Conservation (phyloP, 2,797 vertebrate species). For the Poeciliopsis presidionis region DNA sequence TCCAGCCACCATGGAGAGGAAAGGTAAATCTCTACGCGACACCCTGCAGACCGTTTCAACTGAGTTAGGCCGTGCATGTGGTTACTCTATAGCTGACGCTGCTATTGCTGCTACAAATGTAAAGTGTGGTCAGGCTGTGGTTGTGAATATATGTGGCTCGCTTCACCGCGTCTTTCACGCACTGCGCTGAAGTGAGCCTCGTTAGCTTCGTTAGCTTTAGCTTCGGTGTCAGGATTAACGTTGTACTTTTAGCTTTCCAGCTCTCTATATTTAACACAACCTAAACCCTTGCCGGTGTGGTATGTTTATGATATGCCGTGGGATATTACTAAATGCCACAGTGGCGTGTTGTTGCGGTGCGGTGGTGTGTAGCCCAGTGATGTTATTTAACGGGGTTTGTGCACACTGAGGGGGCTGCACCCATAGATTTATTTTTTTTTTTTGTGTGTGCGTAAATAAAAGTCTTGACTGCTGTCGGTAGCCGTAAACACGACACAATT, state of each 20-base stretch:
- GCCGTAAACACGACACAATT: neutral
- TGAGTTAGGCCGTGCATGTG: neutral
- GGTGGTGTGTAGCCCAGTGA: constrained; percentile 38
- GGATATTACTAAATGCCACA: constrained; percentile 6
- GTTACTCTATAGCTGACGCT: neutral
- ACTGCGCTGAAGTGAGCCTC: constrained; percentile 60
- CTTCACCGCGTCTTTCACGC: constrained; percentile 68
- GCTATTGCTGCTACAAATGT: neutral
- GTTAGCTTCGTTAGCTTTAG: constrained; percentile 70
- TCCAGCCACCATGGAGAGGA: constrained; percentile 85
- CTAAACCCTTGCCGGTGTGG: constrained; percentile 1
- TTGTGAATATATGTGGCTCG: constrained; percentile 31
- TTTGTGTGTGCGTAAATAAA: neutral
- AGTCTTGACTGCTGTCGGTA: neutral
- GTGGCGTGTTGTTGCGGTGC: constrained; percentile 11
- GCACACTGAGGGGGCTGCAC: constrained; percentile 1
- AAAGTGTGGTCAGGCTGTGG: constrained; percentile 15
- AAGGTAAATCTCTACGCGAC: constrained; percentile 79
- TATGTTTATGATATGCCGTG: neutral
- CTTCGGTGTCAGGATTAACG: constrained; percentile 69
- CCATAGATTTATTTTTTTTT: constrained; percentile 7
- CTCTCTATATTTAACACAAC: constrained; percentile 11
- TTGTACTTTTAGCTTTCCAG: constrained; percentile 32
- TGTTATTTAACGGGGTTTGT: constrained; percentile 30
- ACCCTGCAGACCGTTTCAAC: neutral